A percentile compares a stretch with the other conserved stretches of the same genome.
Evolutionary conservation across 2,888 invertebrate genomes (phyloP).

Genomic region (Galerucella nymphaeae): DNA sequence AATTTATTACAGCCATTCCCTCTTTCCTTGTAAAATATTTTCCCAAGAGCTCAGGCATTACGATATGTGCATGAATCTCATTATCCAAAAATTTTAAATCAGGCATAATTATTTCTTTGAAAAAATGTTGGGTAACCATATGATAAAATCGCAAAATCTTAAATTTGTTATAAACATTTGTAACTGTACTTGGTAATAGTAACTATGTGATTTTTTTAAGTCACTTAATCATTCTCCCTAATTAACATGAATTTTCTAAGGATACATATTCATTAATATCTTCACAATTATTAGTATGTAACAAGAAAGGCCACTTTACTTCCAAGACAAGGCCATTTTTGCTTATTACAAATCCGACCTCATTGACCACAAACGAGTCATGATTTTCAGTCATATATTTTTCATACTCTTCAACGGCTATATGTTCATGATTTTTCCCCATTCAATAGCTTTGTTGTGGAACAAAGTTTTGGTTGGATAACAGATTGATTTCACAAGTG

Average conservation of each 20-base stretch:
- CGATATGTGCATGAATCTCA: neutral
- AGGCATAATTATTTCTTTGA: no score
- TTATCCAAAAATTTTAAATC: neutral
- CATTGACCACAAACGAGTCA: neutral
- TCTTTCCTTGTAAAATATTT: neutral
- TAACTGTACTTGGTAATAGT: neutral
- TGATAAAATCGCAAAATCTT: no score
- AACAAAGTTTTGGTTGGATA: no score
- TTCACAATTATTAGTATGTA: neutral
- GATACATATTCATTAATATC: neutral
- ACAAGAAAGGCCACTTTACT: slow-evolving; percentile 13
- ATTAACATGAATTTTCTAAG: neutral
- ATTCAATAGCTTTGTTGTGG: no score
- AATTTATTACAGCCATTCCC: neutral
- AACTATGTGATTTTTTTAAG: neutral
- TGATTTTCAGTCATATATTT: neutral
- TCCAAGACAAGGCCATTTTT: slow-evolving; percentile 1
- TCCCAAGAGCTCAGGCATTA: slow-evolving; percentile 5
- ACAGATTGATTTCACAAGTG: no score
- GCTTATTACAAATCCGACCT: neutral
- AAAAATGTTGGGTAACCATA: no score
- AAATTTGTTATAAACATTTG: no score
- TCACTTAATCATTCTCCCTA: neutral
- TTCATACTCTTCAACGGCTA: no score
- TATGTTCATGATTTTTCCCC: no score